Percentiles rank a stretch among this genome's conserved stretches.
These are phyloP conservation scores for Eurystomus glaucurus DNA, from an alignment of 2,797 vertebrate species.

Conservation along the genomic window DNA sequence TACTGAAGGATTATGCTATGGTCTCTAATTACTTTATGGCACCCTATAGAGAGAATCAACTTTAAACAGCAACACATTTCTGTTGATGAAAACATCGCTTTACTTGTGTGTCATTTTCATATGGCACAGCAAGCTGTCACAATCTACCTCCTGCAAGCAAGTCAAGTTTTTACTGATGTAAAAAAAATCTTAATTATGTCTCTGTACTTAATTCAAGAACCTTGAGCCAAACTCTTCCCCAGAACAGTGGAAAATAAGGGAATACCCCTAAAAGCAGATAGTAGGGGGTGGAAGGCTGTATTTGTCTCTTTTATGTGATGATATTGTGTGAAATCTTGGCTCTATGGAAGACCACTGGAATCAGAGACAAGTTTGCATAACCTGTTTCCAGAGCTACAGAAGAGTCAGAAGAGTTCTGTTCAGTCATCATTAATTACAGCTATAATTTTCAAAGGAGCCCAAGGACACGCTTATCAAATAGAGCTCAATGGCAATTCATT, in stretches of 20 bases:
- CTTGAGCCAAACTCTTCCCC: neutral
- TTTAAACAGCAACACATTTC: constrained; percentile 10
- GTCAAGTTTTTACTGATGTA: neutral
- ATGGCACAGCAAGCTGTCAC: neutral
- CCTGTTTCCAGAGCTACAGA: neutral
- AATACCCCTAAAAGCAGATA: neutral
- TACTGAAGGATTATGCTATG: constrained; percentile 32
- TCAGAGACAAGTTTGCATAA: neutral
- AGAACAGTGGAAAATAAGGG: neutral
- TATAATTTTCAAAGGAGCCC: neutral
- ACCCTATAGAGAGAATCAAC: constrained; percentile 16
- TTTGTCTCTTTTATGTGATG: neutral
- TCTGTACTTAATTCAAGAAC: neutral
- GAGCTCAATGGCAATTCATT: neutral
- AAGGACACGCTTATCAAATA: neutral
- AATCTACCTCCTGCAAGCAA: neutral
- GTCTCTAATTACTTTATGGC: constrained; percentile 54
- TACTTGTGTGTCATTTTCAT: neutral
- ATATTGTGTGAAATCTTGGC: neutral
- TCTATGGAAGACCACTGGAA: neutral
- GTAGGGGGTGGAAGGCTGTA: neutral
- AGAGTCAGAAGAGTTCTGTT: neutral
- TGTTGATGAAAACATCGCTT: constrained; percentile 28
- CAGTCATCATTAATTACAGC: neutral
- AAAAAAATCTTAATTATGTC: neutral